Conservation (phyloP, 2,888 invertebrate species). For the Tortricodes alternella region DNA sequence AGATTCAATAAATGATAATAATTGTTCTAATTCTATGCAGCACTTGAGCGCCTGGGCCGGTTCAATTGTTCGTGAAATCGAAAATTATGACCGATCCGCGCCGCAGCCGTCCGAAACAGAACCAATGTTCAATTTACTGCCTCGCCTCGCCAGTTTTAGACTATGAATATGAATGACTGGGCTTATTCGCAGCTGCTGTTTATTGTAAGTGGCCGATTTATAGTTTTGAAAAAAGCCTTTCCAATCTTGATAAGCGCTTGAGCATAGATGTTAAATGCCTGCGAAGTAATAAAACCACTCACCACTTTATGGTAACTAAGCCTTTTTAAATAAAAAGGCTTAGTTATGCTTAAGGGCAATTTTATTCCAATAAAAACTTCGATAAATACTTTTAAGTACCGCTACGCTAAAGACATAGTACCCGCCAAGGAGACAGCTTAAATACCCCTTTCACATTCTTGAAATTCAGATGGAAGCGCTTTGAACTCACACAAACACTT, state of each 20-base stretch:
- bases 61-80: constrained; percentile 78
- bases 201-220: constrained; percentile 28
- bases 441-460: constrained; percentile 45
- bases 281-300: neutral
- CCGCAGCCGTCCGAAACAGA: constrained; percentile 56
- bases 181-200: constrained; percentile 29
- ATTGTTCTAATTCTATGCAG: constrained; percentile 30
- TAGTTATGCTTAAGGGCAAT: too few relatives aligned
- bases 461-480: constrained; percentile 46
- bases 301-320: neutral
- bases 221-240: constrained; percentile 29
- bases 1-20: constrained; percentile 35
- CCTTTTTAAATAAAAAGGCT: neutral
- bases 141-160: constrained; percentile 37
- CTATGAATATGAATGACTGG: constrained; percentile 58
- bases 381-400: neutral
- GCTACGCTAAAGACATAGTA: neutral
- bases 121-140: constrained; percentile 59
- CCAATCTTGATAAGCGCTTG: constrained; percentile 3
- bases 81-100: constrained; percentile 72
- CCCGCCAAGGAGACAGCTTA: constrained; percentile 31
- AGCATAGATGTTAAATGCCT: neutral
- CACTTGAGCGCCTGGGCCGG: constrained; percentile 55
- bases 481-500: constrained; percentile 71
- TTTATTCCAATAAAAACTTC: neutral